Evolutionary conservation across 2,888 invertebrate species (phyloP).

Genomic region (Lasioglossum leucozonium): DNA sequence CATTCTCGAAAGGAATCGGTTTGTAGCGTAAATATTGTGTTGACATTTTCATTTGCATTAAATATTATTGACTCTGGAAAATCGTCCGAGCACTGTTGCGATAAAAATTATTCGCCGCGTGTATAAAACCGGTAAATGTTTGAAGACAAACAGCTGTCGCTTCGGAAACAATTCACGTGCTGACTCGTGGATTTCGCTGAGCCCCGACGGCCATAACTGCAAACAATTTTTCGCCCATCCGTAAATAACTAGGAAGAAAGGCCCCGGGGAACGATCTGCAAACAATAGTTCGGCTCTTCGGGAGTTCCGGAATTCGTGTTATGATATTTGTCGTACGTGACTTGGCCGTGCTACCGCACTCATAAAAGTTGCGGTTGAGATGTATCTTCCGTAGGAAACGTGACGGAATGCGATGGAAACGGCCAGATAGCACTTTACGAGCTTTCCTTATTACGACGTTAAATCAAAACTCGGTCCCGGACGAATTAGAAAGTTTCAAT

Average conservation of each 20-base stretch:
- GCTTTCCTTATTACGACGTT: slow-evolving; percentile 26
- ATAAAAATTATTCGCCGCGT: slow-evolving; percentile 4
- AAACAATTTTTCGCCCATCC: slow-evolving; percentile 49
- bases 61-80: background rate
- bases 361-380: slow-evolving; percentile 56
- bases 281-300: slow-evolving; percentile 61
- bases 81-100: background rate
- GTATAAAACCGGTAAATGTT: slow-evolving; percentile 22
- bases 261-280: slow-evolving; percentile 55
- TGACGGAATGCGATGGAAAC: slow-evolving; percentile 47
- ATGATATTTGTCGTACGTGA: slow-evolving; percentile 72
- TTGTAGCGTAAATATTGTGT: background rate
- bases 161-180: slow-evolving; percentile 53
- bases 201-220: slow-evolving; percentile 25
- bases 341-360: slow-evolving; percentile 64
- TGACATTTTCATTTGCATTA: background rate
- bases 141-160: slow-evolving; percentile 26
- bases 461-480: slow-evolving; percentile 12
- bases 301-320: slow-evolving; percentile 57
- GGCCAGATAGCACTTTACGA: slow-evolving; percentile 24
- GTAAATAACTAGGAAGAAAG: slow-evolving; percentile 52
- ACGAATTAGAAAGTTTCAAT: slow-evolving; percentile 28
- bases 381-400: slow-evolving; percentile 44
- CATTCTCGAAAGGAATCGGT: background rate
- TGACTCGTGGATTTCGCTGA: slow-evolving; percentile 23